Percentiles rank a stretch among this genome's conserved stretches.
Conservation (phyloP, 2,888 invertebrate genomes). For the Brachyptera risi region DNA sequence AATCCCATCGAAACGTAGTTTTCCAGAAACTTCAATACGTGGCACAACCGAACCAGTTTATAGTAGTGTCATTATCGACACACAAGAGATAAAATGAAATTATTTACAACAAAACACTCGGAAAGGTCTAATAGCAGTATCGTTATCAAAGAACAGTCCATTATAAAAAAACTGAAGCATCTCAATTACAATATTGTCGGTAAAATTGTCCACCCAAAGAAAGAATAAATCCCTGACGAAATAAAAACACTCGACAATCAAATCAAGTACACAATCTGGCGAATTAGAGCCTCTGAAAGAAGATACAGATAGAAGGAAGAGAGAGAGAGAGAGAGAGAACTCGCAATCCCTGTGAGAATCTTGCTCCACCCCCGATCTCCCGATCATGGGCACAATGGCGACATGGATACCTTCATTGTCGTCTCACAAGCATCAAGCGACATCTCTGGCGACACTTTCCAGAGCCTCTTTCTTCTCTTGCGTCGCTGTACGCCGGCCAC, state of each 20-base stretch:
- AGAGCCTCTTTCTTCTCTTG: not conserved
- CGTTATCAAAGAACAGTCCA: not conserved
- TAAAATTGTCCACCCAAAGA: not conserved
- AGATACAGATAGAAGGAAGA: no score
- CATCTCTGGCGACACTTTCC: constrained; percentile 12
- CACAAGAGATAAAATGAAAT: no score
- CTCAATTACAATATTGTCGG: constrained; percentile 4
- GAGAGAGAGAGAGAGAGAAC: no score
- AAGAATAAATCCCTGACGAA: not conserved
- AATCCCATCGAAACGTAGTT: no score
- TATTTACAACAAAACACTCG: no score
- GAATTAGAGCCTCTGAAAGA: constrained; percentile 8
- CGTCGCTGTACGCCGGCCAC: not conserved
- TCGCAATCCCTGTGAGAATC: constrained; percentile 10
- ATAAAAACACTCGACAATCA: not conserved
- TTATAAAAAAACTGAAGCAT: not conserved
- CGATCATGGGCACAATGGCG: not conserved
- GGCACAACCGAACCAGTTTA: no score
- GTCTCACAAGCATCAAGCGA: constrained; percentile 10
- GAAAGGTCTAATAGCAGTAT: no score
- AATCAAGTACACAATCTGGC: not conserved
- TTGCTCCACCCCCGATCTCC: not conserved
- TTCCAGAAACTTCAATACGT: no score
- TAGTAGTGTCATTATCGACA: no score
- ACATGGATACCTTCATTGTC: constrained; percentile 23